A percentile compares a stretch with the other conserved stretches of the same genome.
Conservation (phyloP, 2,113 vertebrate species). For the Scolopax mira region DNA sequence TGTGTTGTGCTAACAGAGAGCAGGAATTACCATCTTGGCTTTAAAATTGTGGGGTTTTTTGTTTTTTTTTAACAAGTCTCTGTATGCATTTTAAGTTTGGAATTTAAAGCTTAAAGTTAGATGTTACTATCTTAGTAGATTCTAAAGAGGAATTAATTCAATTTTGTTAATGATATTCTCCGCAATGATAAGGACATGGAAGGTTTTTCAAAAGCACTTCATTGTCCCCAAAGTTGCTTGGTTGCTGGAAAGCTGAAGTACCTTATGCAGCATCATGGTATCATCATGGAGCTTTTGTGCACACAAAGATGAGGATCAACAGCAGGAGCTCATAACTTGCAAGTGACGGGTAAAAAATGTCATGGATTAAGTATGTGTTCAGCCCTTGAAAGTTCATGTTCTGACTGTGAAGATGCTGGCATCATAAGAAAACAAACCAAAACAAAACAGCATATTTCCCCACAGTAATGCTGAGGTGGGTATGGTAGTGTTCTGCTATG, state of each 20-base stretch:
- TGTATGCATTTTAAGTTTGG: neutral
- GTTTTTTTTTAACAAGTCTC: neutral
- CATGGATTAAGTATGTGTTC: neutral
- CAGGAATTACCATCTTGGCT: neutral
- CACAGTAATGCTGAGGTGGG: neutral
- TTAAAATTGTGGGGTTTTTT: neutral
- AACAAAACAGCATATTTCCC: neutral
- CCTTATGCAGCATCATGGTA: rapidly evolving
- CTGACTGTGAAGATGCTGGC: neutral
- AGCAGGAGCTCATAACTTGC: neutral
- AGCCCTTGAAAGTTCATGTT: neutral
- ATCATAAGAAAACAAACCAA: neutral
- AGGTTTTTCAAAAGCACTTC: neutral
- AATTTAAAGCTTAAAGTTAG: neutral
- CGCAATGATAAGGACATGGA: neutral
- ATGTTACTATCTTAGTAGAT: neutral
- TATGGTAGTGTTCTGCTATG: neutral
- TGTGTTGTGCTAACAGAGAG: neutral
- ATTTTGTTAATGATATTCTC: neutral
- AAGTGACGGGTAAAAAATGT: neutral
- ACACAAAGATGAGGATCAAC: neutral
- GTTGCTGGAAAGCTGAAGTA: neutral
- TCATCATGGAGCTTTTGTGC: neutral
- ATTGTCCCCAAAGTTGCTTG: rapidly evolving
- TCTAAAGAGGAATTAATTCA: neutral